Conservation (phyloP, 1,140 invertebrate species). For the Caenorhabditis remanei region DNA sequence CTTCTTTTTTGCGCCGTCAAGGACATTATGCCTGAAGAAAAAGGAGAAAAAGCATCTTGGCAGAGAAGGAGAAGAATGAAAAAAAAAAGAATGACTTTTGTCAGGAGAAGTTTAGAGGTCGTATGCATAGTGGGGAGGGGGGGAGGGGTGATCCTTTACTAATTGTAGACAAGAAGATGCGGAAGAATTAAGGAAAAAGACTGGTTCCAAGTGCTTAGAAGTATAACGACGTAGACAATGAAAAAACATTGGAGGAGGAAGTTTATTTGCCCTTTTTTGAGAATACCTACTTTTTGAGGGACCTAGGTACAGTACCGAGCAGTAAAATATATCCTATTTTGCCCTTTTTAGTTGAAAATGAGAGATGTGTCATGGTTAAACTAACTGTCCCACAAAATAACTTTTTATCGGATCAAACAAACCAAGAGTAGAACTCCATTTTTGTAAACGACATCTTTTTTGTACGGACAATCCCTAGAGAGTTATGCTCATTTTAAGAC, state of each 20-base stretch:
- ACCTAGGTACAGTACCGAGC: neutral
- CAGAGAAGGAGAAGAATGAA: no score
- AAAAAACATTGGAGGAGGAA: neutral
- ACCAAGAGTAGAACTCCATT: no score
- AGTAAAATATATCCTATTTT: no score
- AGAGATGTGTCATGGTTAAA: no score
- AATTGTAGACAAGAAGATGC: slow-evolving; percentile 28
- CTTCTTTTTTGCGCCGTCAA: neutral
- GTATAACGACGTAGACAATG: neutral
- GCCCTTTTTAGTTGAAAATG: no score
- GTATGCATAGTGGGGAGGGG: no score
- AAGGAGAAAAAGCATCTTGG: slow-evolving; percentile 8
- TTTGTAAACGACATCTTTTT: no score
- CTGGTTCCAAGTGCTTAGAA: slow-evolving; percentile 25
- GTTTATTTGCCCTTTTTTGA: neutral
- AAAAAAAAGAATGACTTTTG: slow-evolving; percentile 27
- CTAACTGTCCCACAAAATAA: no score
- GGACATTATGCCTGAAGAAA: slow-evolving; percentile 15
- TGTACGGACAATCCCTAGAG: no score
- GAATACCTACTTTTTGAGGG: neutral
- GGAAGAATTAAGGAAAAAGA: neutral
- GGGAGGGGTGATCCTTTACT: neutral
- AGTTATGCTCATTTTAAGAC: no score
- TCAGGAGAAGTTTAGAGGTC: slow-evolving; percentile 35
- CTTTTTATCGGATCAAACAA: no score